phyloP scores from a whole-genome alignment of 2,888 invertebrate species.

The Chorisops tibialis region DNA sequence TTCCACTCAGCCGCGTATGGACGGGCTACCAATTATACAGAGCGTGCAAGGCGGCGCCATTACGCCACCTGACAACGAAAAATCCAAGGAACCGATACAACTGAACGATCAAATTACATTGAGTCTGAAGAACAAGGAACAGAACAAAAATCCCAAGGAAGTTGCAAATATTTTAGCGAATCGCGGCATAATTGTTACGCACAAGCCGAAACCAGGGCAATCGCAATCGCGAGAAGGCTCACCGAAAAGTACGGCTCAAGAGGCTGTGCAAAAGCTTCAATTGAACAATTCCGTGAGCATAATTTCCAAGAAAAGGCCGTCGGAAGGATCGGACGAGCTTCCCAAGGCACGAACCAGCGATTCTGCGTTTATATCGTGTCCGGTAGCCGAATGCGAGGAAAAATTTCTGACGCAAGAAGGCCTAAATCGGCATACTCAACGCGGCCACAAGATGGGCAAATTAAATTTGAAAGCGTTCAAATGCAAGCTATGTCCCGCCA shows the following conservation, averaged over 20 bases:
- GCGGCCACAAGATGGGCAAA: constrained; percentile 35
- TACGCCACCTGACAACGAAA: constrained; percentile 40
- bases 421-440: constrained; percentile 52
- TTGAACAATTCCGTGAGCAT: constrained; percentile 62
- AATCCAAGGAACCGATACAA: constrained; percentile 60
- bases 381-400: constrained; percentile 53
- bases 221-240: constrained; percentile 53
- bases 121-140: constrained; percentile 56
- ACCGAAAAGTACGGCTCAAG: constrained; percentile 48
- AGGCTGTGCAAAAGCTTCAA: constrained; percentile 50
- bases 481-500: constrained; percentile 70
- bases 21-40: constrained; percentile 69
- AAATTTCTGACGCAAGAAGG: constrained; percentile 53
- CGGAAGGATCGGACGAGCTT: neutral
- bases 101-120: constrained; percentile 71
- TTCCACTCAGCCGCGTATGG: constrained; percentile 69
- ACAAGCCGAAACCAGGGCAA: constrained; percentile 51
- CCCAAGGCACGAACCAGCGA: neutral
- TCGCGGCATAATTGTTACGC: constrained; percentile 72
- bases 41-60: constrained; percentile 62
- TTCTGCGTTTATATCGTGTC: constrained; percentile 34
- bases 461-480: constrained; percentile 48
- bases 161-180: constrained; percentile 75
- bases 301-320: constrained; percentile 56
- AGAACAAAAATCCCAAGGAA: constrained; percentile 67